Conservation (phyloP, 2,888 invertebrate species). For the Hemicrepidius hirtus region DNA sequence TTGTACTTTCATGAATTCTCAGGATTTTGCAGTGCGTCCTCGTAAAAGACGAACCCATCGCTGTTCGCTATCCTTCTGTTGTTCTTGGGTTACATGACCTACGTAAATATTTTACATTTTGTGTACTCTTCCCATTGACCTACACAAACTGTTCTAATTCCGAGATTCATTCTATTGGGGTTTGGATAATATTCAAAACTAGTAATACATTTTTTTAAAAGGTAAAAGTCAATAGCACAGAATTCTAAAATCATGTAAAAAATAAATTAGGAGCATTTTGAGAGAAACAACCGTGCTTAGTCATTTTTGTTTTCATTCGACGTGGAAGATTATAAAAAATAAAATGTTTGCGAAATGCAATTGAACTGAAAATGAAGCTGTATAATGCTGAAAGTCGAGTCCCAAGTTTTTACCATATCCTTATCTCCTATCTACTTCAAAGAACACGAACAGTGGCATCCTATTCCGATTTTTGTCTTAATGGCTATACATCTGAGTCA, state of each 20-base stretch:
- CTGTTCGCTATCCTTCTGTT: neutral
- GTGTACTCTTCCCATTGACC: neutral
- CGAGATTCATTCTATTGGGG: too few species aligned
- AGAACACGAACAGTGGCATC: slow-evolving; percentile 17
- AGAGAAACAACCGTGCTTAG: too few species aligned
- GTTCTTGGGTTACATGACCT: slow-evolving; percentile 1
- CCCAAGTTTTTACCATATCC: neutral
- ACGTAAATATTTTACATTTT: neutral
- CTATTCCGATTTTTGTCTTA: slow-evolving; percentile 28
- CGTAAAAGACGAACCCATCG: neutral
- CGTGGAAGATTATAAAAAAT: too few species aligned
- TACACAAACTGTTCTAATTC: too few species aligned
- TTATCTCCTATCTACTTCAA: slow-evolving; percentile 14
- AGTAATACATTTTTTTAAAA: too few species aligned
- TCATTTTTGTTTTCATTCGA: too few species aligned
- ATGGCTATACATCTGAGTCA: slow-evolving; percentile 16
- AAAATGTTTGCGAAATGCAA: too few species aligned
- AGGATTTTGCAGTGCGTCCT: neutral
- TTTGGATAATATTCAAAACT: too few species aligned
- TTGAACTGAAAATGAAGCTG: too few species aligned
- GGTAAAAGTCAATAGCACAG: too few species aligned
- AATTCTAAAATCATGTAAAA: too few species aligned
- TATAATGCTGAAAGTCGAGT: neutral
- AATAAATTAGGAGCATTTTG: too few species aligned
- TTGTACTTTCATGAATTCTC: neutral